Percentiles rank a stretch among this genome's conserved stretches.
Conservation (phyloP, 2,113 vertebrate species). For the Mustelus asterias region DNA sequence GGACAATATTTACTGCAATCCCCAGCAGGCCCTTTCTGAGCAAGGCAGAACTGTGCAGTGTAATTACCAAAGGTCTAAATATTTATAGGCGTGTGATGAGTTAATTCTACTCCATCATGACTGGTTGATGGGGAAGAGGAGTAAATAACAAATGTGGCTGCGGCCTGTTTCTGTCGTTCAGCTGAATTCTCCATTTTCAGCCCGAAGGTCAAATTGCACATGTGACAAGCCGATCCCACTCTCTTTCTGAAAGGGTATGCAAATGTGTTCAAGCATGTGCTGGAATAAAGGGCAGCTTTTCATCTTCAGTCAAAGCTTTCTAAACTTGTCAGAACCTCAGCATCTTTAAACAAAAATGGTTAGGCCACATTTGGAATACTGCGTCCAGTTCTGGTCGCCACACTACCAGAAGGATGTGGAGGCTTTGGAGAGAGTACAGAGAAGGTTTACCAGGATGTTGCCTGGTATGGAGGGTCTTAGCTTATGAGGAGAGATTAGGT, state of each 20-base stretch:
- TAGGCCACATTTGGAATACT: too few relatives aligned
- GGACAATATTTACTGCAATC: background rate
- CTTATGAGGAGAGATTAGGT: too few relatives aligned
- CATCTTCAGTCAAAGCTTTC: background rate
- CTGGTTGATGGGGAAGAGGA: background rate
- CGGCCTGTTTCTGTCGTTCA: background rate
- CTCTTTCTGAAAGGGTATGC: background rate
- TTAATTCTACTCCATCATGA: background rate
- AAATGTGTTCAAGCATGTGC: background rate
- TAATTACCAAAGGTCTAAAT: background rate
- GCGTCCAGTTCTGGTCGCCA: too few relatives aligned
- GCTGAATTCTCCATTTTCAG: constrained; percentile 5
- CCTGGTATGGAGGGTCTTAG: too few relatives aligned
- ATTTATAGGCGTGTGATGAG: background rate
- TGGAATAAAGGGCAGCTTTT: constrained; percentile 8
- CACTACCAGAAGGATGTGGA: too few relatives aligned
- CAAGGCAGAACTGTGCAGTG: background rate
- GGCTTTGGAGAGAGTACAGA: too few relatives aligned
- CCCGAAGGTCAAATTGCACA: background rate
- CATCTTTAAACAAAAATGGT: background rate
- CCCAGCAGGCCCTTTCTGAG: background rate
- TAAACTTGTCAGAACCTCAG: background rate
- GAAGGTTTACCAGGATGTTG: too few relatives aligned
- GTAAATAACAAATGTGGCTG: background rate
- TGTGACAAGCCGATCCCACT: background rate